A percentile compares a stretch with the other conserved stretches of the same genome.
phyloP scores from a whole-genome alignment of 2,113 vertebrate species.

The Diadophis punctatus region DNA sequence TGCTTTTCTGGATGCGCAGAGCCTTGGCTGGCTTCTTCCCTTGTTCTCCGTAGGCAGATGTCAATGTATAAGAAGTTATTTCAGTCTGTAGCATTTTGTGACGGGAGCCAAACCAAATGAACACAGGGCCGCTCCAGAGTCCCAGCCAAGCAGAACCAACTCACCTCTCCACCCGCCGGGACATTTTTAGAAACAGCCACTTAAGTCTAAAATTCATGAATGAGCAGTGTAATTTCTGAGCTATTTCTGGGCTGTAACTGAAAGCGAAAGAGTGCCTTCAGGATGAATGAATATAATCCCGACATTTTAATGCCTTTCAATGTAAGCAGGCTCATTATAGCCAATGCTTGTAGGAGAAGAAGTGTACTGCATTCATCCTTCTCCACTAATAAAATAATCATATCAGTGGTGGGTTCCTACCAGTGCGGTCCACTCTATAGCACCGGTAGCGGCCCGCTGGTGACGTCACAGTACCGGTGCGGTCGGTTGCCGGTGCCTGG shows the following conservation, averaged over 20 bases:
- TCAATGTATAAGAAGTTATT: constrained; percentile 64
- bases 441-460: no score
- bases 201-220: constrained; percentile 66
- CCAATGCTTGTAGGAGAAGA: constrained; percentile 45
- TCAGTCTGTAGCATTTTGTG: constrained; percentile 56
- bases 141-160: constrained; percentile 59
- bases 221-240: constrained; percentile 60
- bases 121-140: constrained; percentile 56
- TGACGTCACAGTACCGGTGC: no score
- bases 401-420: no score
- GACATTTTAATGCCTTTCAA: constrained; percentile 51
- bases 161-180: constrained; percentile 55
- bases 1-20: background rate
- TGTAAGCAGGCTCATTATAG: constrained; percentile 38
- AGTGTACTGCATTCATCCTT: constrained; percentile 55
- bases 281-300: constrained; percentile 55
- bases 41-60: constrained; percentile 54
- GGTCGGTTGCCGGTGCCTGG: no score
- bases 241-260: constrained; percentile 55
- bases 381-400: constrained; percentile 52
- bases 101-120: constrained; percentile 55
- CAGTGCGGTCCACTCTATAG: no score
- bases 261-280: constrained; percentile 58
- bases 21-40: constrained; percentile 38
- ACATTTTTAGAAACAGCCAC: constrained; percentile 65